Conservation (phyloP, 2,113 vertebrate genomes). For the Lasiurus cinereus region DNA sequence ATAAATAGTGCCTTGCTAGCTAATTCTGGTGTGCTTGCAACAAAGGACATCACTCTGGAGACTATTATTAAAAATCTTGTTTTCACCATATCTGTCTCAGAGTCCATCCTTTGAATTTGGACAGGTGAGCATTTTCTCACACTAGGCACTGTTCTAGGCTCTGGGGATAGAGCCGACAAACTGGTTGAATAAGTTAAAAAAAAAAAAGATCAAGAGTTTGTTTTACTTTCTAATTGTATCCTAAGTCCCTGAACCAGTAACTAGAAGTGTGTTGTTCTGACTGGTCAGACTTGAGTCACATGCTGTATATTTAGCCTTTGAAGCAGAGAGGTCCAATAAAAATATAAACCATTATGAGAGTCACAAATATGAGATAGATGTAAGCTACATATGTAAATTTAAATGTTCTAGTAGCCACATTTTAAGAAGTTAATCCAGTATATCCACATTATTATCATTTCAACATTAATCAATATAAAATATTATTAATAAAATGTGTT, state of each 20-base stretch:
- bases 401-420: background rate
- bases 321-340: background rate
- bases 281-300: background rate
- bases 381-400: background rate
- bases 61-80: too few relatives aligned
- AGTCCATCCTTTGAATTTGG: too few relatives aligned
- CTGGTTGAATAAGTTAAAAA: background rate
- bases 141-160: too few relatives aligned
- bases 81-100: too few relatives aligned
- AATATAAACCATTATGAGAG: background rate
- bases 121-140: too few relatives aligned
- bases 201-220: background rate
- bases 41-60: too few relatives aligned
- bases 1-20: too few relatives aligned
- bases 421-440: background rate
- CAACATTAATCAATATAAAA: conserved; percentile 5
- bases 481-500: background rate
- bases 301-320: background rate
- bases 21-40: too few relatives aligned
- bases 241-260: background rate
- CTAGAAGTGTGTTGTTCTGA: background rate
- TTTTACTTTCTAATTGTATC: background rate
- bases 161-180: background rate
- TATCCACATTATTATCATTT: conserved; percentile 43
- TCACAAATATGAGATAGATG: background rate